A percentile compares a stretch with the other conserved stretches of the same genome.
These are phyloP conservation scores for Eulithis testata DNA, from an alignment of 2,888 invertebrate genomes.

Conservation along the genomic window DNA sequence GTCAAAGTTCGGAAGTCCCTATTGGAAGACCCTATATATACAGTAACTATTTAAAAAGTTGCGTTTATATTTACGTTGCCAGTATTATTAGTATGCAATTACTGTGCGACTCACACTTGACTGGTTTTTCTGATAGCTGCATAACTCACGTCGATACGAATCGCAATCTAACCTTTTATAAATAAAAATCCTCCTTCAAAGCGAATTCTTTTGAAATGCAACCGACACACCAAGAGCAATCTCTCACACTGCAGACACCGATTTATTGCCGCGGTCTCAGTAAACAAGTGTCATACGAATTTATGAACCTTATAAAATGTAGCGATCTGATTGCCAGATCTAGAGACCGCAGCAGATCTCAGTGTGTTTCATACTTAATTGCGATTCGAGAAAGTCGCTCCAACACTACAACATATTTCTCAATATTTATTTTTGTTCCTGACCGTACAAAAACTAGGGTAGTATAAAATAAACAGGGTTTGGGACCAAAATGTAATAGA, in stretches of 20 bases:
- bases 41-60: too few species aligned
- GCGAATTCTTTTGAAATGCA: slow-evolving; percentile 25
- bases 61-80: too few species aligned
- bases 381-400: background rate
- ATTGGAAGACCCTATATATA: too few species aligned
- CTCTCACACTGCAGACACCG: slow-evolving; percentile 27
- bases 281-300: slow-evolving; percentile 30
- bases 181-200: slow-evolving; percentile 11
- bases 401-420: too few species aligned
- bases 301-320: slow-evolving; percentile 31
- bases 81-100: too few species aligned
- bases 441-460: too few species aligned
- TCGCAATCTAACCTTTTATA: slow-evolving; percentile 5
- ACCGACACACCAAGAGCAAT: slow-evolving; percentile 21
- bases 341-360: slow-evolving; percentile 17
- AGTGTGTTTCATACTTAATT: slow-evolving; percentile 16
- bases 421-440: too few species aligned
- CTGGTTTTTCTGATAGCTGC: background rate
- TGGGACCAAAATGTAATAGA: too few species aligned
- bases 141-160: slow-evolving; percentile 10
- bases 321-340: slow-evolving; percentile 29
- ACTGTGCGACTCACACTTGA: background rate
- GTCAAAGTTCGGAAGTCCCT: too few species aligned
- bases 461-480: too few species aligned
- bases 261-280: slow-evolving; percentile 26